Evolutionary conservation across 1,140 invertebrate genomes (phyloP).

Genomic region (Ylistrum balloti): DNA sequence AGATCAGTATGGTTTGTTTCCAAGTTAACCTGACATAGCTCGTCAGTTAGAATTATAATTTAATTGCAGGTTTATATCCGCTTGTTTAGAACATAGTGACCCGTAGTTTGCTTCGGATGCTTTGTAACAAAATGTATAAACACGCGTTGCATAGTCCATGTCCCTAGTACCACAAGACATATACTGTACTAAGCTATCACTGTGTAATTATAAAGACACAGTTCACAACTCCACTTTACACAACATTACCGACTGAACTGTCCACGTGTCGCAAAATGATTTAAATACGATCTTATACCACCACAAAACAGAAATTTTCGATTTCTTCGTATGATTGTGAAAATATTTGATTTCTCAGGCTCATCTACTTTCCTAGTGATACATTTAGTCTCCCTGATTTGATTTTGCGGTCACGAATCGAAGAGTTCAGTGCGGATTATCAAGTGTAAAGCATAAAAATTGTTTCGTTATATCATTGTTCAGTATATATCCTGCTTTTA

Average conservation of each 20-base stretch:
- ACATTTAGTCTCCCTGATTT: too few relatives aligned
- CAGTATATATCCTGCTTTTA: not conserved
- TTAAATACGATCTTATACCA: not conserved
- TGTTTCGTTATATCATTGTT: not conserved
- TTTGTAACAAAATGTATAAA: not conserved
- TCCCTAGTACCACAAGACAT: not conserved
- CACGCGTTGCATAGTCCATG: not conserved
- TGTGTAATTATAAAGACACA: not conserved
- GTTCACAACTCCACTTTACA: not conserved
- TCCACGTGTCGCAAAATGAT: not conserved
- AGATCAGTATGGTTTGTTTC: conserved; percentile 13
- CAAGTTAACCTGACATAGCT: not conserved
- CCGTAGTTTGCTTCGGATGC: conserved; percentile 18
- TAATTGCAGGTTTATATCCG: not conserved
- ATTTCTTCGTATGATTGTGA: too few relatives aligned
- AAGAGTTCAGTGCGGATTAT: not conserved
- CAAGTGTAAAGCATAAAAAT: too few relatives aligned
- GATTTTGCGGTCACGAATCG: not conserved
- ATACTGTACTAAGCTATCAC: not conserved
- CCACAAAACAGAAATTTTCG: too few relatives aligned
- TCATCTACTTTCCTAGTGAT: too few relatives aligned
- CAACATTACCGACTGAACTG: not conserved
- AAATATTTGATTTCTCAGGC: too few relatives aligned
- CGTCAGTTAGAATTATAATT: not conserved
- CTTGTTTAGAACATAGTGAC: not conserved